These are phyloP conservation scores for Hyperoplus immaculatus DNA, from an alignment of 2,797 vertebrate genomes.

Conservation along the genomic window DNA sequence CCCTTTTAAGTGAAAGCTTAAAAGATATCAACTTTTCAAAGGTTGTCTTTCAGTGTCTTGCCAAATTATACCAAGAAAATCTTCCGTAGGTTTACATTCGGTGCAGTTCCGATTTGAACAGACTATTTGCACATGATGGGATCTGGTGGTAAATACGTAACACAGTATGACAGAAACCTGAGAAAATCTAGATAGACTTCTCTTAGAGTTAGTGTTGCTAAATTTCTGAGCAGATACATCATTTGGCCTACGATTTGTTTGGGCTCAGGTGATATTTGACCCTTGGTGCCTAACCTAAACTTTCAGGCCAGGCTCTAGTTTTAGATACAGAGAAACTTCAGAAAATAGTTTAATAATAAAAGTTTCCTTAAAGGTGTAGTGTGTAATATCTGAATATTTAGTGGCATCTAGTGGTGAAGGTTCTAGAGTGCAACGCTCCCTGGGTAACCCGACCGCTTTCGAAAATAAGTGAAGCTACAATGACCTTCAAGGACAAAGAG, in stretches of 20 bases:
- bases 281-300: neutral
- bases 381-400: no score
- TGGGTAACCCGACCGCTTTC: no score
- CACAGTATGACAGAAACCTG: neutral
- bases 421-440: no score
- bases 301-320: neutral
- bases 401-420: no score
- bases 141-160: neutral
- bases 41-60: neutral
- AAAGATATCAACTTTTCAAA: neutral
- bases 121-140: neutral
- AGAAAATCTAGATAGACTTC: neutral
- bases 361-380: no score
- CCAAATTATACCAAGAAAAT: neutral
- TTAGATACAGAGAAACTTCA: conserved; percentile 8
- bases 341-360: neutral
- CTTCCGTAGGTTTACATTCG: neutral
- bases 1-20: neutral
- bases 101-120: neutral
- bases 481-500: no score
- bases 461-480: no score
- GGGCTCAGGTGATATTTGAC: neutral
- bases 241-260: conserved; percentile 11
- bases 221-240: neutral
- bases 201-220: neutral